Conservation (phyloP, 2,797 vertebrate genomes). For the Trachurus trachurus region DNA sequence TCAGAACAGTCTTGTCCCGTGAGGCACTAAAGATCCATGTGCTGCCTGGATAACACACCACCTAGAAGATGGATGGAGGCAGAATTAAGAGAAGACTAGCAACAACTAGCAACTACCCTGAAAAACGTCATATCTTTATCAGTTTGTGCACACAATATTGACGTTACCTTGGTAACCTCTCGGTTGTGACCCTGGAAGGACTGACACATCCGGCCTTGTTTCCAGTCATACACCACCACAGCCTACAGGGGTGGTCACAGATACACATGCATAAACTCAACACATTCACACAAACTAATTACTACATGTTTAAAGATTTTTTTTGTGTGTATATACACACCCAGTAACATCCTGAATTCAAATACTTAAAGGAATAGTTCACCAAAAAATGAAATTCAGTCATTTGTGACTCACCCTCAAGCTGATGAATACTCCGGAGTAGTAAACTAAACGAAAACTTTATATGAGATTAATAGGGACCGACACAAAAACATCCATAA, state of each 20-base stretch:
- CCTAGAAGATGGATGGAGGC: slow-evolving; percentile 77
- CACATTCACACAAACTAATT: background rate
- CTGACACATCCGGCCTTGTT: slow-evolving; percentile 87
- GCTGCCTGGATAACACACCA: slow-evolving; percentile 87
- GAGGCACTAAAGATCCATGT: slow-evolving; percentile 94
- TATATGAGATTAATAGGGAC: too few relatives aligned
- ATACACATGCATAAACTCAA: background rate
- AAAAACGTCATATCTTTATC: slow-evolving; percentile 38
- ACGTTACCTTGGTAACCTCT: slow-evolving; percentile 95
- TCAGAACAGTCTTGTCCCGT: slow-evolving; percentile 91
- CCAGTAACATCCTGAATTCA: background rate
- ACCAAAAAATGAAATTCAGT: too few relatives aligned
- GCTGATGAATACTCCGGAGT: too few relatives aligned
- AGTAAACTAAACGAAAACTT: too few relatives aligned
- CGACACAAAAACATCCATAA: too few relatives aligned
- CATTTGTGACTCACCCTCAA: too few relatives aligned
- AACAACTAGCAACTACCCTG: slow-evolving; percentile 17
- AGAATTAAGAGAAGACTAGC: slow-evolving; percentile 24
- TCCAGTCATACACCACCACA: slow-evolving; percentile 94
- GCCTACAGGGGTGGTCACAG: slow-evolving; percentile 77
- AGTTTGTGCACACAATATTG: slow-evolving; percentile 36
- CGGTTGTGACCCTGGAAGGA: slow-evolving; percentile 91
- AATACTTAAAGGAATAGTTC: too few relatives aligned
- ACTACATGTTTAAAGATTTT: background rate
- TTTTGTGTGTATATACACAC: background rate